Evolutionary conservation across 2,888 invertebrate species (phyloP).

Genomic region (Xanthorhoe designata): DNA sequence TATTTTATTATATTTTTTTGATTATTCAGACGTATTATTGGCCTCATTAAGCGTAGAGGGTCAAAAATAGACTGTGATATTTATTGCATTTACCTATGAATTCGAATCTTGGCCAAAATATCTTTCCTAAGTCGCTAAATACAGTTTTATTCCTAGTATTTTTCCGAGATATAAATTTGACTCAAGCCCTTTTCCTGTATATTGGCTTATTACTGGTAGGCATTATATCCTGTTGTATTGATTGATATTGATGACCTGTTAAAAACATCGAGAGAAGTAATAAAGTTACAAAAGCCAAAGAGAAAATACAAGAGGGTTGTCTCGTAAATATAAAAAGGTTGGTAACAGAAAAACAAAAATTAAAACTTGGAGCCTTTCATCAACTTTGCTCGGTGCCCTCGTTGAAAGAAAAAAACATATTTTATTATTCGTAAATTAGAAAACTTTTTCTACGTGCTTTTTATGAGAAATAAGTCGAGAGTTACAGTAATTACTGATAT

Average conservation of each 20-base stretch:
- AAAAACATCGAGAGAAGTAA: slow-evolving; percentile 23
- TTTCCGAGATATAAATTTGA: background rate
- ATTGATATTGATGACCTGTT: slow-evolving; percentile 7
- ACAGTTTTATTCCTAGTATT: too few relatives aligned
- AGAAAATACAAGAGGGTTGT: slow-evolving; percentile 61
- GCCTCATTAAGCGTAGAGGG: too few relatives aligned
- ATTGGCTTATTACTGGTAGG: too few relatives aligned
- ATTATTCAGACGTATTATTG: too few relatives aligned
- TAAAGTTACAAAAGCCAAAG: slow-evolving; percentile 43
- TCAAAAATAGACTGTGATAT: too few relatives aligned
- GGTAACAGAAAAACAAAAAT: slow-evolving; percentile 73
- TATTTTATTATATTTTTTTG: too few relatives aligned
- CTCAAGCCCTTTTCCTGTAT: too few relatives aligned
- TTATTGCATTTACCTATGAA: too few relatives aligned
- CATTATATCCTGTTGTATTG: too few relatives aligned
- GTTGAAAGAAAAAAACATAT: slow-evolving; percentile 70
- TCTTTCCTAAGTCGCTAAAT: too few relatives aligned
- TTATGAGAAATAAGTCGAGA: slow-evolving; percentile 62
- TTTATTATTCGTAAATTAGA: slow-evolving; percentile 80
- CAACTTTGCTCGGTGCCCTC: slow-evolving; percentile 69
- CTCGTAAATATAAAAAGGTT: slow-evolving; percentile 65
- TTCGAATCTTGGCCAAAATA: too few relatives aligned
- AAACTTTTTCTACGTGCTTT: slow-evolving; percentile 72
- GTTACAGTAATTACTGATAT: slow-evolving; percentile 49
- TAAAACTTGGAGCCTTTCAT: slow-evolving; percentile 76